phyloP scores from a whole-genome alignment of 2,797 vertebrate species.

The Geotrypetes seraphini region DNA sequence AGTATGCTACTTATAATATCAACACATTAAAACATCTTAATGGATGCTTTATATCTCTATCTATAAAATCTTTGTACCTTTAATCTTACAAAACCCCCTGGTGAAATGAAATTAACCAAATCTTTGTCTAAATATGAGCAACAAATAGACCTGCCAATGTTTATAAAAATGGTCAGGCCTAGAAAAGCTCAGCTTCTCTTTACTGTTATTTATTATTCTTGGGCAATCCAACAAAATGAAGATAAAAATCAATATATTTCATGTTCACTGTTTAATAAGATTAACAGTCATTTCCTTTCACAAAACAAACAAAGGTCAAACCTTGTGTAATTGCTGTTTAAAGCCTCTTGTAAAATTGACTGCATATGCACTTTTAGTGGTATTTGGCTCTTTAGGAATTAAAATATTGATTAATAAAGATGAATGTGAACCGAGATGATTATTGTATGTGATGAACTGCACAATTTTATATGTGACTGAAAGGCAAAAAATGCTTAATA shows the following conservation, averaged over 20 bases:
- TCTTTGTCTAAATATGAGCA: background rate
- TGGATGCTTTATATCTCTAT: no score
- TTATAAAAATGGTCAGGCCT: background rate
- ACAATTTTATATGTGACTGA: background rate
- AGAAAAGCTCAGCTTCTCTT: background rate
- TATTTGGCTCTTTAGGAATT: slow-evolving; percentile 44
- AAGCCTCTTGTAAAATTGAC: slow-evolving; percentile 45
- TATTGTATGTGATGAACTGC: slow-evolving; percentile 6
- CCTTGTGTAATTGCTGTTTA: slow-evolving; percentile 53
- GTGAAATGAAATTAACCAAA: no score
- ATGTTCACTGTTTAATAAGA: slow-evolving; percentile 50
- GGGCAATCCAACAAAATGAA: background rate
- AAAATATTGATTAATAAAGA: slow-evolving; percentile 52
- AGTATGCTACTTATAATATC: no score
- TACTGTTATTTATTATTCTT: background rate
- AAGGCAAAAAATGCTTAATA: background rate
- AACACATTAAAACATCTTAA: no score
- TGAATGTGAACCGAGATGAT: slow-evolving; percentile 36
- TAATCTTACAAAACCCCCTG: no score
- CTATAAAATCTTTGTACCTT: no score
- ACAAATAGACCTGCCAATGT: background rate
- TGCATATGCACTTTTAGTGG: background rate
- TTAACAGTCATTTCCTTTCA: slow-evolving; percentile 46
- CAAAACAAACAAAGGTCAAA: slow-evolving; percentile 39
- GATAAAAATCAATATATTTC: slow-evolving; percentile 24